phyloP scores from a whole-genome alignment of 2,797 vertebrate genomes.

The Orientallactaga sibirica region DNA sequence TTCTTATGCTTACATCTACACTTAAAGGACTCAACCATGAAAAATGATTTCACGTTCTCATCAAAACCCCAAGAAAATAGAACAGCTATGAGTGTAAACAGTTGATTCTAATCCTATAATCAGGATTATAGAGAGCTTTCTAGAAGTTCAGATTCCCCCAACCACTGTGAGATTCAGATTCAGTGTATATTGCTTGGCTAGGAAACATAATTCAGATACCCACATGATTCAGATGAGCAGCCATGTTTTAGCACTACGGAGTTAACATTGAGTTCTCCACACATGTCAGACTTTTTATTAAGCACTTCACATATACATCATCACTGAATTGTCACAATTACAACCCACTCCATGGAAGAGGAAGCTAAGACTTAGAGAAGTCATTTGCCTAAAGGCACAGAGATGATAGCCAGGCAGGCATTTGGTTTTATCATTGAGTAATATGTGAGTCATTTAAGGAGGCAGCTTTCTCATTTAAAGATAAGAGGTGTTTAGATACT shows the following conservation, averaged over 20 bases:
- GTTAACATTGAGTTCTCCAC: slow-evolving; percentile 29
- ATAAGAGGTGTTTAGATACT: not conserved
- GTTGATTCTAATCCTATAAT: slow-evolving; percentile 40
- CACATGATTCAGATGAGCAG: not conserved
- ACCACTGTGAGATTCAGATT: slow-evolving; percentile 5
- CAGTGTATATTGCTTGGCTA: slow-evolving; percentile 11
- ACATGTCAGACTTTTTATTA: not conserved
- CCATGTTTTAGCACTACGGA: not conserved
- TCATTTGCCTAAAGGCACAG: slow-evolving; percentile 49
- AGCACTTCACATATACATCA: not conserved
- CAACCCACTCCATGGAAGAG: not conserved
- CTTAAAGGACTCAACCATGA: slow-evolving; percentile 31
- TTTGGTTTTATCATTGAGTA: slow-evolving; percentile 58
- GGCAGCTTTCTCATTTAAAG: slow-evolving; percentile 44
- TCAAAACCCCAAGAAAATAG: slow-evolving; percentile 49
- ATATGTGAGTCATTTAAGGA: slow-evolving; percentile 30
- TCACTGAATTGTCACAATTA: slow-evolving; percentile 33
- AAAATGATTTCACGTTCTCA: slow-evolving; percentile 50
- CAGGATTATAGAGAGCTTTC: not conserved
- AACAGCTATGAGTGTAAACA: not conserved
- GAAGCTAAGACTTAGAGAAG: slow-evolving; percentile 38
- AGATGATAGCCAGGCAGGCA: slow-evolving; percentile 38
- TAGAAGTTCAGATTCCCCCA: slow-evolving; percentile 41
- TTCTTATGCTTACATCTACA: not conserved
- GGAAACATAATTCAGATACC: slow-evolving; percentile 26